phyloP scores from a whole-genome alignment of 2,113 vertebrate species.

The Limanda limanda region DNA sequence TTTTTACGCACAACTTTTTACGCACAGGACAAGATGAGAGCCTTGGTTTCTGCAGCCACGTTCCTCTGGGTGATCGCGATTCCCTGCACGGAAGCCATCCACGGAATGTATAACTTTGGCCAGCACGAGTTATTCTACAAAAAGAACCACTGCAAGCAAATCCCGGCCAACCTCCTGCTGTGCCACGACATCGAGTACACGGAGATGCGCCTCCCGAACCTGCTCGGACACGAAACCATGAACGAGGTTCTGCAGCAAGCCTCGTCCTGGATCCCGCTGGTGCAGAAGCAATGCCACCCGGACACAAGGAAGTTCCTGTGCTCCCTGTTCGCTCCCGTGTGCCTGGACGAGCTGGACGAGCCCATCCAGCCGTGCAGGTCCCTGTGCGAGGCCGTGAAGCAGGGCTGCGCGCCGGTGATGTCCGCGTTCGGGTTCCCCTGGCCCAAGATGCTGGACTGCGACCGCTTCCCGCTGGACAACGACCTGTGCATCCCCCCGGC shows the following conservation, averaged over 20 bases:
- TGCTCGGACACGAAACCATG: constrained; percentile 97
- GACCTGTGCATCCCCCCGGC: constrained; percentile 97
- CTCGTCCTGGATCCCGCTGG: constrained; percentile 95
- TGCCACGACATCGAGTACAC: constrained; percentile 96
- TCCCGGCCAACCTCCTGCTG: constrained; percentile 89
- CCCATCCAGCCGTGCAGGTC: constrained; percentile 96
- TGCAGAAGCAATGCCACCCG: constrained; percentile 95
- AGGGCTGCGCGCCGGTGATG: constrained; percentile 96
- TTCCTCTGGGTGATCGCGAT: constrained; percentile 74
- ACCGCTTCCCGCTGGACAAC: constrained; percentile 93
- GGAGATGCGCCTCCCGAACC: constrained; percentile 96
- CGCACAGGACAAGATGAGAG: constrained; percentile 56
- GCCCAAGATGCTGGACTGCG: constrained; percentile 96
- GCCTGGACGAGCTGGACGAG: constrained; percentile 94
- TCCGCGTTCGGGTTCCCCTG: constrained; percentile 97
- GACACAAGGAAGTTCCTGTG: constrained; percentile 99
- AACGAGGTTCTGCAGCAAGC: constrained; percentile 97
- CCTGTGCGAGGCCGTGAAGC: constrained; percentile 92
- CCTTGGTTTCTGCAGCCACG: constrained; percentile 39
- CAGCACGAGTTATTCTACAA: constrained; percentile 91
- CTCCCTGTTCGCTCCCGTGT: constrained; percentile 97
- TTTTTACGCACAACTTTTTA: constrained; percentile 24
- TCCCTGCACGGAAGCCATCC: constrained; percentile 83
- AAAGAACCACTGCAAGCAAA: constrained; percentile 93
- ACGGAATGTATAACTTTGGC: constrained; percentile 90